Conservation (phyloP, 2,797 vertebrate genomes). For the Merluccius polli region DNA sequence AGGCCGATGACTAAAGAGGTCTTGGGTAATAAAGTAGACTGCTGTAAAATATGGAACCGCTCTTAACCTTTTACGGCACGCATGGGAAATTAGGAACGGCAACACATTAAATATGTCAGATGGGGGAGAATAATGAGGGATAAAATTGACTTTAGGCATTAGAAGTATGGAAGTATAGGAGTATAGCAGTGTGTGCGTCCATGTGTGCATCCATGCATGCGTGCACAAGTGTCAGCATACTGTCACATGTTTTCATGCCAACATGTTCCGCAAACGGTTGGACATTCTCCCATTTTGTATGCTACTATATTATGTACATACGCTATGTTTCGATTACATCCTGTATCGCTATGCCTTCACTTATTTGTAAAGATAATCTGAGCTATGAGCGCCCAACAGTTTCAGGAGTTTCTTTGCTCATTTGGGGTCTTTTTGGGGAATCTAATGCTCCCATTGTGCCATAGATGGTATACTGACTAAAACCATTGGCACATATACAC, state of each 20-base stretch:
- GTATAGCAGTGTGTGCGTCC: neutral
- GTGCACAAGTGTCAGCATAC: neutral
- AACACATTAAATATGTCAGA: too few species aligned
- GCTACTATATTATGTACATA: too few species aligned
- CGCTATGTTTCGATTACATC: too few species aligned
- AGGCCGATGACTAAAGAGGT: neutral
- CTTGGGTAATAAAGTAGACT: neutral
- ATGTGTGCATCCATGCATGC: too few species aligned
- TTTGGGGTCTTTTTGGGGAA: neutral
- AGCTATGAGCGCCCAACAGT: neutral
- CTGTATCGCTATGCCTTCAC: neutral
- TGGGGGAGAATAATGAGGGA: too few species aligned
- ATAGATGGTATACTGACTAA: neutral
- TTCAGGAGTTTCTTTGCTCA: neutral
- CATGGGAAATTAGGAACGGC: too few species aligned
- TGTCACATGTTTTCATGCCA: neutral
- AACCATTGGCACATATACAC: neutral
- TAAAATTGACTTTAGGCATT: neutral
- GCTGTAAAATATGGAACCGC: neutral
- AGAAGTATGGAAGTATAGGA: neutral
- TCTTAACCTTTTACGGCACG: constrained; percentile 2
- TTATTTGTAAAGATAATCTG: neutral
- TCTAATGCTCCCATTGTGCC: neutral
- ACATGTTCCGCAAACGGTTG: neutral
- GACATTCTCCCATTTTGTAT: too few species aligned